A percentile compares a stretch with the other conserved stretches of the same genome.
These are phyloP conservation scores for Lamellibrachia columna DNA, from an alignment of 2,888 invertebrate species.

Conservation along the genomic window DNA sequence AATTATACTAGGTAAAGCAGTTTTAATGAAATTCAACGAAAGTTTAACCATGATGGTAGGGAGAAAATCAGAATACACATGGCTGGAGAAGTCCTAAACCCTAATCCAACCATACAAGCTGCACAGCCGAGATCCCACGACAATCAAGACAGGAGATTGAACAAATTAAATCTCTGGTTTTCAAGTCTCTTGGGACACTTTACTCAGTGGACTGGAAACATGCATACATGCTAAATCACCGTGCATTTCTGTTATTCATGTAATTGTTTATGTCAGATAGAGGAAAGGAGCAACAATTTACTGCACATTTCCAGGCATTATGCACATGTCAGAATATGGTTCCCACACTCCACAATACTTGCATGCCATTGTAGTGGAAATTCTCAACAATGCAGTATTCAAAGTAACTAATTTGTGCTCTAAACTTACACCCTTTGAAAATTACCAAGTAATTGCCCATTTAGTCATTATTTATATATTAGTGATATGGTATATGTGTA, in stretches of 20 bases:
- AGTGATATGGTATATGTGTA: background rate
- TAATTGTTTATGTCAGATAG: background rate
- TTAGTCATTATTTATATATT: slow-evolving; percentile 10
- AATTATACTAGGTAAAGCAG: no score
- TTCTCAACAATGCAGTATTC: background rate
- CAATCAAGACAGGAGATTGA: background rate
- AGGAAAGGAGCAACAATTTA: background rate
- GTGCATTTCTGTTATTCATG: background rate
- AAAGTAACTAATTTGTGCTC: background rate
- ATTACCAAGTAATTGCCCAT: background rate
- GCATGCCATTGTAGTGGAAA: background rate
- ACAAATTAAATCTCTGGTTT: background rate
- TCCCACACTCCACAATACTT: background rate
- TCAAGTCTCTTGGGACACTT: background rate
- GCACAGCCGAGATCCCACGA: background rate
- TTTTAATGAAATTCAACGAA: no score
- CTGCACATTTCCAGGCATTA: background rate
- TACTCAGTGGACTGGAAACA: background rate
- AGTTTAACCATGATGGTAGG: no score
- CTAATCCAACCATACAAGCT: background rate
- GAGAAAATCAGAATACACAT: no score
- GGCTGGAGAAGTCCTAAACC: no score
- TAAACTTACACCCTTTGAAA: background rate
- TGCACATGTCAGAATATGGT: background rate
- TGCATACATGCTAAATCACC: background rate